These are phyloP conservation scores for Clinocottus analis DNA, from an alignment of 2,113 vertebrate genomes.

Conservation along the genomic window DNA sequence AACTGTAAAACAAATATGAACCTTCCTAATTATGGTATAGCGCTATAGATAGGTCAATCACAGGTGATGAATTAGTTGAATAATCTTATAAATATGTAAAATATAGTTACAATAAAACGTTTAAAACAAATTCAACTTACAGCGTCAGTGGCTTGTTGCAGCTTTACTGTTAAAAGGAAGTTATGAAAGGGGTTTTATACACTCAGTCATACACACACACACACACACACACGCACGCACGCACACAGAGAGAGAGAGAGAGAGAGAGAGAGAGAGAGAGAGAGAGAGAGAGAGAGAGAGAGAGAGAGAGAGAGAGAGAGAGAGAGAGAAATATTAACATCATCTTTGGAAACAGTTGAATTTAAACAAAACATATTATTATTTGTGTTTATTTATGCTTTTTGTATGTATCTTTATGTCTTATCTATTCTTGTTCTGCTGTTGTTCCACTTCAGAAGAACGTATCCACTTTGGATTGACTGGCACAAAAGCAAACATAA, in stretches of 20 bases:
- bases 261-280: too few relatives aligned
- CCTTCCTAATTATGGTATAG: neutral
- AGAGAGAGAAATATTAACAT: too few relatives aligned
- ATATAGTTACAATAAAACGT: neutral
- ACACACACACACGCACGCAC: neutral
- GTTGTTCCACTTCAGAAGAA: neutral
- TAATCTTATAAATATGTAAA: neutral
- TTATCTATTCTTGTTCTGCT: neutral
- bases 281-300: too few relatives aligned
- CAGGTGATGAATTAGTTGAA: too few relatives aligned
- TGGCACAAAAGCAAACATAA: neutral
- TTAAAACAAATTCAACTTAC: constrained; percentile 39
- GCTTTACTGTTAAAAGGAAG: neutral
- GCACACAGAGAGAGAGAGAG: too few relatives aligned
- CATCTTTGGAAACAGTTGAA: neutral
- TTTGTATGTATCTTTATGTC: too few relatives aligned
- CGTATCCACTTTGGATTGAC: too few relatives aligned
- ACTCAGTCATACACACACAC: neutral
- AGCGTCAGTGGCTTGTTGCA: neutral
- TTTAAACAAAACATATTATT: neutral
- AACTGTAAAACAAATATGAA: neutral
- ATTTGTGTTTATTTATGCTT: too few relatives aligned
- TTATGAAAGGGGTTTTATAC: neutral
- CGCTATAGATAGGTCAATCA: neutral
- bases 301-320: too few relatives aligned